Evolutionary conservation across 2,888 invertebrate species (phyloP).

Genomic region (Xanthorhoe designata): DNA sequence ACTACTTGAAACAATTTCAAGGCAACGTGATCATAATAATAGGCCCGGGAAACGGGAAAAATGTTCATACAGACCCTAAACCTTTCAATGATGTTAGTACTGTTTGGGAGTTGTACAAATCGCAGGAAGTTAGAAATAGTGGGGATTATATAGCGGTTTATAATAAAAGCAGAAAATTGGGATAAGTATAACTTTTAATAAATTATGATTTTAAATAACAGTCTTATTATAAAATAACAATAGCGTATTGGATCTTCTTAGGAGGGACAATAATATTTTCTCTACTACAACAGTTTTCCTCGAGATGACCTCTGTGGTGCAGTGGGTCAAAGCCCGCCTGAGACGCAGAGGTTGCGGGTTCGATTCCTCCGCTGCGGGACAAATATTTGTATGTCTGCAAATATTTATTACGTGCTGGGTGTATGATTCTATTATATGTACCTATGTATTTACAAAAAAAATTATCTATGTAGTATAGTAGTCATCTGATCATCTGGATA

Average conservation of each 20-base stretch:
- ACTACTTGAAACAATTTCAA: constrained; percentile 87
- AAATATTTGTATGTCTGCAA: no score
- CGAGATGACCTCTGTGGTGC: no score
- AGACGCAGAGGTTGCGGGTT: no score
- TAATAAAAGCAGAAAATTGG: constrained; percentile 34
- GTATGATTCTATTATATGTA: no score
- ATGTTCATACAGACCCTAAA: constrained; percentile 89
- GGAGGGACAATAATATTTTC: not conserved
- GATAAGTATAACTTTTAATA: constrained; percentile 28
- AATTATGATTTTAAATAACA: constrained; percentile 50
- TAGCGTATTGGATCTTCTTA: not conserved
- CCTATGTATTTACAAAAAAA: no score
- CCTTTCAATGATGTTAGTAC: constrained; percentile 87
- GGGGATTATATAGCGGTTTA: constrained; percentile 87
- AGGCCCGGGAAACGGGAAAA: constrained; percentile 87
- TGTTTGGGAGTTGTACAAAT: constrained; percentile 85
- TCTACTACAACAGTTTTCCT: not conserved
- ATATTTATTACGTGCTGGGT: no score
- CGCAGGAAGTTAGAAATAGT: constrained; percentile 86
- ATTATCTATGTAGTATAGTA: no score
- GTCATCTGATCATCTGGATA: no score
- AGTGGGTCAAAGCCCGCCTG: no score
- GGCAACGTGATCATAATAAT: constrained; percentile 90
- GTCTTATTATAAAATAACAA: constrained; percentile 46
- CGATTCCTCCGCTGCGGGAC: no score